Evolutionary conservation across 2,797 vertebrate genomes (phyloP).

Genomic region (Helostoma temminkii): DNA sequence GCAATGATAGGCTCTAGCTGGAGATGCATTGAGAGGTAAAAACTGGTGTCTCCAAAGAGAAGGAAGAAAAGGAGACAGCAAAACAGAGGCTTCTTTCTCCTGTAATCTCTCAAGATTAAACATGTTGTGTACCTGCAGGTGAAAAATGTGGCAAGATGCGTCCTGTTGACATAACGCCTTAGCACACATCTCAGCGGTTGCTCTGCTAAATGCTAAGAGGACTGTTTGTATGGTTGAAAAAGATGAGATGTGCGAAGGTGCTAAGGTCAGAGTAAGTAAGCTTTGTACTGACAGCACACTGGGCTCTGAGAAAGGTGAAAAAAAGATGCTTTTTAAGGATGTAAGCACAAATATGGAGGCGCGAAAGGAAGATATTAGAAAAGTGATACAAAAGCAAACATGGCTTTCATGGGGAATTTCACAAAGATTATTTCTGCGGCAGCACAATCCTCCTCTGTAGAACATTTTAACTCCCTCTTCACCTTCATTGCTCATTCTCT

Average conservation of each 20-base stretch:
- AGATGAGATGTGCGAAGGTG: constrained; percentile 37
- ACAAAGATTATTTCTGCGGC: constrained; percentile 29
- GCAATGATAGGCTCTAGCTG: constrained; percentile 61
- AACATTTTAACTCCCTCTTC: constrained; percentile 18
- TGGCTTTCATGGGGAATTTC: constrained; percentile 72
- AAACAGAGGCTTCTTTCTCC: constrained; percentile 53
- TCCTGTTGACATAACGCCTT: constrained; percentile 64
- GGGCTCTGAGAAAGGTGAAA: constrained; percentile 38
- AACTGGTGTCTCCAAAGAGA: constrained; percentile 41
- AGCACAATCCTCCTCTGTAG: constrained; percentile 18
- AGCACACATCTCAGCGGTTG: constrained; percentile 54
- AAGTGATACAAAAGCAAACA: constrained; percentile 60
- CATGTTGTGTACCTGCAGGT: constrained; percentile 75
- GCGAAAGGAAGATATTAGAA: constrained; percentile 46
- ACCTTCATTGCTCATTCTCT: constrained; percentile 54
- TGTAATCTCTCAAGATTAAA: constrained; percentile 80
- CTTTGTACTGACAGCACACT: constrained; percentile 54
- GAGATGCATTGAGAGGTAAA: constrained; percentile 61
- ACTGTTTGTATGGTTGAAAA: constrained; percentile 40
- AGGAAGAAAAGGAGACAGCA: constrained; percentile 50
- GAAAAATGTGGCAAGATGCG: constrained; percentile 62
- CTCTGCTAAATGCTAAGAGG: constrained; percentile 67
- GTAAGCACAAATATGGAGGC: constrained; percentile 49
- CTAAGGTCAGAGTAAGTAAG: constrained; percentile 53
- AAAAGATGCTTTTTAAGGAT: constrained; percentile 40